Evolutionary conservation across 2,113 vertebrate species (phyloP).

Genomic region (Colistium nudipinnis): DNA sequence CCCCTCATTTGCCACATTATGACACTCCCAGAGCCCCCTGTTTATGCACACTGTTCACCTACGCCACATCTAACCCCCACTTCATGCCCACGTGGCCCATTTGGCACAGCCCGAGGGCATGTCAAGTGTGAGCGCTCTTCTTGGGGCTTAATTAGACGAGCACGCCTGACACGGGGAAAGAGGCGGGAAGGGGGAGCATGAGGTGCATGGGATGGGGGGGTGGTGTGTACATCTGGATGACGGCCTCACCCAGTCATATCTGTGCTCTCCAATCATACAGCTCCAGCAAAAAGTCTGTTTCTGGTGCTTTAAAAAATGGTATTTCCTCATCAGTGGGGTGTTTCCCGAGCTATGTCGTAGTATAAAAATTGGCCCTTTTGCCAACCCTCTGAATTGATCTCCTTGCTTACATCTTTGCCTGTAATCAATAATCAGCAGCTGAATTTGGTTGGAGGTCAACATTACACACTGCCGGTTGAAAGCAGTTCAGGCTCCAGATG

Average conservation of each 20-base stretch:
- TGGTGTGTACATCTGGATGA: slow-evolving; percentile 35
- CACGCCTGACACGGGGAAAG: slow-evolving; percentile 48
- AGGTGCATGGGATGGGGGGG: slow-evolving; percentile 40
- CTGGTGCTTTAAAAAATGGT: slow-evolving; percentile 10
- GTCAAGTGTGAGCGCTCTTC: slow-evolving; percentile 60
- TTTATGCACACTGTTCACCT: slow-evolving; percentile 43
- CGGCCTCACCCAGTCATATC: slow-evolving; percentile 21
- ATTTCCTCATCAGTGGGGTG: neutral
- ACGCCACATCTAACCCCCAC: slow-evolving; percentile 23
- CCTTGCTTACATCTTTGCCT: slow-evolving; percentile 10
- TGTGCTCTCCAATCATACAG: slow-evolving; percentile 35
- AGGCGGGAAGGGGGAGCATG: slow-evolving; percentile 44
- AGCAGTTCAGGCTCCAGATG: slow-evolving; percentile 5
- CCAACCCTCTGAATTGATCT: slow-evolving; percentile 20
- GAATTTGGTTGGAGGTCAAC: slow-evolving; percentile 21
- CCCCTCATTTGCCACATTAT: slow-evolving; percentile 4
- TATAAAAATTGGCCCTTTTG: neutral
- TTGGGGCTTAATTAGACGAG: slow-evolving; percentile 67
- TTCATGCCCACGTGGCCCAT: slow-evolving; percentile 40
- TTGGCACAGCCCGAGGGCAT: slow-evolving; percentile 67
- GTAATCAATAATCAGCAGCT: slow-evolving; percentile 36
- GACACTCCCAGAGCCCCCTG: slow-evolving; percentile 7
- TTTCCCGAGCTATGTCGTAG: neutral
- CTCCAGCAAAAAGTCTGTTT: slow-evolving; percentile 29
- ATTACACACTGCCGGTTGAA: slow-evolving; percentile 38